These are phyloP conservation scores for Macrotis lagotis DNA, from an alignment of 2,113 vertebrate genomes.

Conservation along the genomic window DNA sequence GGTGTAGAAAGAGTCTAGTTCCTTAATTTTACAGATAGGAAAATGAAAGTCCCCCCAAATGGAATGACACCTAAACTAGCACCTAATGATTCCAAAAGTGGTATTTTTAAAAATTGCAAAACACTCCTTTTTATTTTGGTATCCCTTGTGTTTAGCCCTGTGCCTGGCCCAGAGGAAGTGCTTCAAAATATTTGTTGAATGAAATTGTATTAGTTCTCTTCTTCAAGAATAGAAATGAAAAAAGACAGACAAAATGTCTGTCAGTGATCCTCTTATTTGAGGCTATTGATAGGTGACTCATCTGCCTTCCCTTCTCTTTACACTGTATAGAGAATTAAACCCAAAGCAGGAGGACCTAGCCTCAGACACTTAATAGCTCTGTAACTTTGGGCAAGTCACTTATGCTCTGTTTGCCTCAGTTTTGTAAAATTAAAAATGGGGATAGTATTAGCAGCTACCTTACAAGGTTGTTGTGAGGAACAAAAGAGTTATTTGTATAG, in stretches of 20 bases:
- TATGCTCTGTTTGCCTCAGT: not conserved
- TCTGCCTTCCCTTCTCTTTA: conserved; percentile 7
- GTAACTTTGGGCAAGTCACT: not conserved
- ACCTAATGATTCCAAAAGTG: too few relatives aligned
- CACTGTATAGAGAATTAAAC: not conserved
- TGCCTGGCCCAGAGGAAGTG: not conserved
- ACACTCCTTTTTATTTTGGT: not conserved
- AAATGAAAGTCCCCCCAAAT: not conserved
- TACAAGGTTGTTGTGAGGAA: not conserved
- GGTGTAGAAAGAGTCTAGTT: not conserved
- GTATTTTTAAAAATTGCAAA: too few relatives aligned
- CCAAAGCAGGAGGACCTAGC: not conserved
- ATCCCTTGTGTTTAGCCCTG: not conserved
- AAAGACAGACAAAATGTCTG: not conserved
- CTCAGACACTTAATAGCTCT: not conserved
- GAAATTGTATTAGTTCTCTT: not conserved
- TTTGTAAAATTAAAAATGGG: not conserved
- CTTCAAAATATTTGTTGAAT: not conserved
- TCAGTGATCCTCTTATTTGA: not conserved
- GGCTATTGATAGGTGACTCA: conserved; percentile 11
- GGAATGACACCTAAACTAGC: not conserved
- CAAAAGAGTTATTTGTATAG: not conserved
- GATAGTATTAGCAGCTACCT: not conserved
- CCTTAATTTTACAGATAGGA: not conserved
- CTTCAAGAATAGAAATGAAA: not conserved